Base-by-base conservation (phyloP, 2,113 vertebrate species). In the Ellobius talpinus region DNA sequence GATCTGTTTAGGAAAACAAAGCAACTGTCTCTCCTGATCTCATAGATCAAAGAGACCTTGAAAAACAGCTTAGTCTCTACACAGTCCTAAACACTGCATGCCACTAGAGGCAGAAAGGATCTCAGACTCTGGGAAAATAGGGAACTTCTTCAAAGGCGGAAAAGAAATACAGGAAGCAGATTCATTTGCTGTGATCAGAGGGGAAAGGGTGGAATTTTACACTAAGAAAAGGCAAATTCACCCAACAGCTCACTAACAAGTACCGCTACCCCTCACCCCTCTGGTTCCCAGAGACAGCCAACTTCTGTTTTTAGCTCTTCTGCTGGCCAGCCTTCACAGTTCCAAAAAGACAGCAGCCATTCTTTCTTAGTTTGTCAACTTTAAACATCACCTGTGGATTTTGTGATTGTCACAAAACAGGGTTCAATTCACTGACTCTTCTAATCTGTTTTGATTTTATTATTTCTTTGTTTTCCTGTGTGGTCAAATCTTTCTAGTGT, bases 61-160 rank as follows among this genome's bases (percentile, higher is more conserved):
- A 94, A 36, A 82, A 5, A 14, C 0, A 26, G 52, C 42, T 94
- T 47, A 17, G 55, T 68, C 70, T 68, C 65, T 85, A 31, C 36
- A 86, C 13, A 89, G 7, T 79, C 36, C 66, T 47, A 89, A 47
- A 3, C 21, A 88, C 2, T 23, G 39, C 6, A 39, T 10, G 45
- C 31, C 36, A 61, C 76, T 86, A 16, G 58, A 63, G 63, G 7
- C 86, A 7, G 31, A 58, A 24, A 91, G 58, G 26, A 63, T 47
- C 14, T 47, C 42, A 36, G 19, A 70, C 79, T 58, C 3, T 65
- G 65, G 61, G 17, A 65, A 73, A 96, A 76, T 5, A 72, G 14
- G n/a, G 39, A 94, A 52, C 39, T 93, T 96, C 86, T 91, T 70
- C 87, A 89, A 70, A 90, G 10, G 68, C 55, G 36, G 79, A 79